Conservation (phyloP, 2,113 vertebrate species). For the Oncorhynchus keta region DNA sequence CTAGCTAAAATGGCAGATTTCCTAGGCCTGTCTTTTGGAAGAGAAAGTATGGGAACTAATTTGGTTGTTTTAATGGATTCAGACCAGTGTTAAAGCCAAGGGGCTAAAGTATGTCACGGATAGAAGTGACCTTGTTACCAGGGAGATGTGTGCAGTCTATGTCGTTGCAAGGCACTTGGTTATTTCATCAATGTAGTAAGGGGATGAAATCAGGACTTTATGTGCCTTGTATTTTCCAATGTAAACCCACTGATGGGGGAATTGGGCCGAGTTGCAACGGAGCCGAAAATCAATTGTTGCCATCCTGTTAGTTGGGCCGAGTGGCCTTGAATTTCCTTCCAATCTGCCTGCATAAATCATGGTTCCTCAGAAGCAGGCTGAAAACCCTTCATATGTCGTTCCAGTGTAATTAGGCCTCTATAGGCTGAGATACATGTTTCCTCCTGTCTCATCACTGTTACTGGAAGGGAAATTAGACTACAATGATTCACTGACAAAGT, state of each 20-base stretch:
- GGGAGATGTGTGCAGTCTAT: slow-evolving; percentile 10
- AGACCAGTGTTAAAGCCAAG: neutral
- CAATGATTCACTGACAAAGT: neutral
- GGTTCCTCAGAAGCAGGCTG: too few relatives aligned
- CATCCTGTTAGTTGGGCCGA: neutral
- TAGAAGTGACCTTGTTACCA: slow-evolving; percentile 11
- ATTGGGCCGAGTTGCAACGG: neutral
- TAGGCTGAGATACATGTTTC: neutral
- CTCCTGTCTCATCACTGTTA: neutral
- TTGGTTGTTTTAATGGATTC: neutral
- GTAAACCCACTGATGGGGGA: neutral
- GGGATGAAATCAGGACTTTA: neutral
- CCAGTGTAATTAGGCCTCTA: too few relatives aligned
- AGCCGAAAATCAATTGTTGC: neutral
- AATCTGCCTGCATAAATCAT: too few relatives aligned
- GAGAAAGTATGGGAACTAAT: neutral
- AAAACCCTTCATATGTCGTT: too few relatives aligned
- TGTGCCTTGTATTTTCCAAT: neutral
- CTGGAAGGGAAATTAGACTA: neutral
- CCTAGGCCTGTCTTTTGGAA: neutral
- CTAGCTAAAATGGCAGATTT: neutral
- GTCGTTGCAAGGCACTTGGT: neutral
- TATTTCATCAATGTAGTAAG: neutral
- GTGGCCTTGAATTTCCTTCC: too few relatives aligned
- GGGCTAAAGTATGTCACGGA: neutral